Evolutionary conservation across 1,140 invertebrate genomes (phyloP).

Genomic region (Eueides isabella): DNA sequence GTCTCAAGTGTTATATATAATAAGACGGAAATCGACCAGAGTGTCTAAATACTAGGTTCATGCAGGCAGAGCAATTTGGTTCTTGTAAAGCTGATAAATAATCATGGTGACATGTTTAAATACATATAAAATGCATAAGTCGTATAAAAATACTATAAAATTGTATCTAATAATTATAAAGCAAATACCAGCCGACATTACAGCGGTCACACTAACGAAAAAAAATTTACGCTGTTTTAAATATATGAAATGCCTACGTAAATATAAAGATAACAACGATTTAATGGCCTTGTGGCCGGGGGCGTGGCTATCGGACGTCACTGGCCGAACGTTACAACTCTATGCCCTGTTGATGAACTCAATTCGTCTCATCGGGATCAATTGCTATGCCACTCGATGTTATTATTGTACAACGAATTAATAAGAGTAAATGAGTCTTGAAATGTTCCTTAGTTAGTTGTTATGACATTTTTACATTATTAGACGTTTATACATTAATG

Average conservation of each 20-base stretch:
- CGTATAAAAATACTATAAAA: background rate
- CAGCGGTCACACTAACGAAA: background rate
- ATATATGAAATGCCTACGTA: background rate
- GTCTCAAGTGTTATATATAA: no score
- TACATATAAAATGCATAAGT: no score
- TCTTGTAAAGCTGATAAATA: no score
- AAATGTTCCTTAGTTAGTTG: background rate
- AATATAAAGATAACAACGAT: conserved; percentile 2
- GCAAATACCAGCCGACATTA: background rate
- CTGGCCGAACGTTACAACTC: conserved; percentile 12
- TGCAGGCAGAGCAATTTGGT: no score
- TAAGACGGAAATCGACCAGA: no score
- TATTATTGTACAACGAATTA: conserved; percentile 12
- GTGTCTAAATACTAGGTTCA: no score
- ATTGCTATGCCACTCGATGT: conserved; percentile 24
- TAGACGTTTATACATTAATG: background rate
- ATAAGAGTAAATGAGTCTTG: conserved; percentile 10
- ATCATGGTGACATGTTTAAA: no score
- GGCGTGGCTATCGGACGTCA: conserved; percentile 59
- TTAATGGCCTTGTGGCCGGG: conserved; percentile 40
- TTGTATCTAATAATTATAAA: background rate
- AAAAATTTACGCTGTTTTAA: background rate
- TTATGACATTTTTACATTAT: background rate
- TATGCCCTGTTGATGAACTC: conserved; percentile 24
- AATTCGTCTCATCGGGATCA: conserved; percentile 25